Base-by-base conservation (phyloP, 2,797 vertebrate genomes). In the Petrocephalus schoutedeni region DNA sequence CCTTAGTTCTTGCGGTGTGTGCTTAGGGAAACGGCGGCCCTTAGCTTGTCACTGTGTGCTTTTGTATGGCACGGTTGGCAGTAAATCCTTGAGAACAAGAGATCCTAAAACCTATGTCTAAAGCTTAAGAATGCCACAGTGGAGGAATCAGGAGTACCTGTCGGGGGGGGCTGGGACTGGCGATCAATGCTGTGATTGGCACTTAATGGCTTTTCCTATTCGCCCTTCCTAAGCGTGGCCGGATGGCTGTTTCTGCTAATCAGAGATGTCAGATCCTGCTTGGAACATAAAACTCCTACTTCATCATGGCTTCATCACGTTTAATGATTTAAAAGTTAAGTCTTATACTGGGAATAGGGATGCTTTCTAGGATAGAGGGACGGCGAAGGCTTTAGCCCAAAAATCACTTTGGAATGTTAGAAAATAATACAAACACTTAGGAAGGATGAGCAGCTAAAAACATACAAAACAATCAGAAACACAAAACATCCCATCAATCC, bases 141-240 rank as follows among this genome's bases (percentile, higher is more conserved):
- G 85, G 19, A 41, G 56, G 36, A 45, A 54, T 53, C 19, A 84
- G 51, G 45, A 82, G 77, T 45, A n/a, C 49, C 49, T 45, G 77
- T 41, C 41, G 7, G 5, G 71, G 36, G 32, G 2, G 12, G 21
- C 9, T 4, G 91, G 89, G 93, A 94, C 93, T 95, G 95, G 95
- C 94, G 95, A 96, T 96, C 96, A 95, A 96, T 96, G 95, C 94
- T 92, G 95, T 96, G 96, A 96, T 96, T 96, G 96, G 95, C 96
- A 96, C 95, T 96, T 96, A 96, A 96, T 96, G 95, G 95, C 95
- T 96, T 95, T 96, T 94, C 95, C 96, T 95, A 94, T 96, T 96
- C 94, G 95, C 94, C 95, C 95, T 96, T 94, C 94, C 95, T 95
- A 96, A 96, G 95, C 95, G 93, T 91, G 92, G 94, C 92, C 94